Evolutionary conservation across 2,797 vertebrate species (phyloP).

Genomic region (Meriones psammophilus): DNA sequence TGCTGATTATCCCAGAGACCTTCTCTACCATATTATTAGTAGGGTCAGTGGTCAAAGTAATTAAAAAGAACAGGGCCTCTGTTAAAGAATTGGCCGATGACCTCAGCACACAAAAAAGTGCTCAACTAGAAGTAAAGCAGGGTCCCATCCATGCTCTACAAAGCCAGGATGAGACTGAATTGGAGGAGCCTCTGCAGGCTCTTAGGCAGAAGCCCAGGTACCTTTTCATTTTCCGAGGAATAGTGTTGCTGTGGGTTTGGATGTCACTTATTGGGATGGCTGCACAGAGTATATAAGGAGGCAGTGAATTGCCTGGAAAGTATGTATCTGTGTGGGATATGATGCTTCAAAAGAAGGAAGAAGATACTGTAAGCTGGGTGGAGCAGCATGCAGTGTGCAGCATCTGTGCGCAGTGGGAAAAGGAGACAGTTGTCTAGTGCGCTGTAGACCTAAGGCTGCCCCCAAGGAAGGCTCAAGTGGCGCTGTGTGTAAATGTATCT

Average conservation of each 20-base stretch:
- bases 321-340: not conserved
- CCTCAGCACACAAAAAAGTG: not conserved
- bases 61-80: not conserved
- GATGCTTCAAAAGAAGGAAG: not conserved
- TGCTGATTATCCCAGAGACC: not conserved
- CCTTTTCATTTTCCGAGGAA: not conserved
- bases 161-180: not conserved
- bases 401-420: not conserved
- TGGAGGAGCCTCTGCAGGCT: not conserved
- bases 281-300: not conserved
- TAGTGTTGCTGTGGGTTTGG: not conserved
- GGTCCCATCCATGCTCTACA: too few relatives aligned
- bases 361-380: not conserved
- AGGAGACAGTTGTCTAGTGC: slow-evolving; percentile 95
- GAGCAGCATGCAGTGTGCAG: not conserved
- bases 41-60: slow-evolving; percentile 1
- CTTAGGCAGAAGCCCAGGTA: not conserved
- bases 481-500: slow-evolving; percentile 65
- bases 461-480: slow-evolving; percentile 90
- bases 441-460: slow-evolving; percentile 94
- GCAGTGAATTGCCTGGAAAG: not conserved
- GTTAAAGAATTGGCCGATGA: not conserved
- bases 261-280: not conserved
- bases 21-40: not conserved
- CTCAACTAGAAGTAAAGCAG: not conserved